Evolutionary conservation across 2,113 vertebrate species (phyloP), one percentile per base, ranked within the genome.

Genomic region (Prunella fulvescens): DNA sequence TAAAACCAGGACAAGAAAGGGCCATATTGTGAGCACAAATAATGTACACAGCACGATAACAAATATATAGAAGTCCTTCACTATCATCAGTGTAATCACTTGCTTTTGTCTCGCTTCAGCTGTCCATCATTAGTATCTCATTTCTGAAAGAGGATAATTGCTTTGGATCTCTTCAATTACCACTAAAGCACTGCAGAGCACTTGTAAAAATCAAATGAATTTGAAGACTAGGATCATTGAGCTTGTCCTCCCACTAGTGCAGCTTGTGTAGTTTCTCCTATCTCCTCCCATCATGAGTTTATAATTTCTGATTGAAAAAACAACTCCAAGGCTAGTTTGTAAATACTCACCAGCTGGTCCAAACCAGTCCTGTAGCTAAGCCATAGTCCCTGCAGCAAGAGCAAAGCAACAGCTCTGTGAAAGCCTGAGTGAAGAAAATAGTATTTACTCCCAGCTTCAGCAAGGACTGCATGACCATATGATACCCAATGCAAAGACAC

Each of bases 81-180:
- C 48, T 92, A 26, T 74, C 42, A 86, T 67, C 60, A 92, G 37
- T 35, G 78, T 83, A 90, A 94, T 94, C 76, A 83, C 29, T 86
- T 70, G 25, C 74, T 89, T 24, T 73, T 28, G 69, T 85, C 73
- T 87, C 29, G 9, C 69, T 91, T 89, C 77, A 88, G 47, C 57
- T 93, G 88, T 61, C 64, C 56, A 35, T 92, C 65, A 67, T 94
- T 88, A 90, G 56, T 64, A 83, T 86, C 79, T 86, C 58, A 67
- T 88, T 95, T 33, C 56, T 90, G 64, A 90, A 94, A 92, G 76
- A 90, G 51, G 45, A 81, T 90, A 95, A 96, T 95, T 93, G 64
- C 85, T 92, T 82, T 88, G 53, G 60, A 94, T 92, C 76, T 93
- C 90, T 94, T 94, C 90, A 93, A 83, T 91, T 83, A 83, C 54